A percentile compares a stretch with the other conserved stretches of the same genome.
phyloP scores from a whole-genome alignment of 2,113 vertebrate genomes.

The Chitala chitala region DNA sequence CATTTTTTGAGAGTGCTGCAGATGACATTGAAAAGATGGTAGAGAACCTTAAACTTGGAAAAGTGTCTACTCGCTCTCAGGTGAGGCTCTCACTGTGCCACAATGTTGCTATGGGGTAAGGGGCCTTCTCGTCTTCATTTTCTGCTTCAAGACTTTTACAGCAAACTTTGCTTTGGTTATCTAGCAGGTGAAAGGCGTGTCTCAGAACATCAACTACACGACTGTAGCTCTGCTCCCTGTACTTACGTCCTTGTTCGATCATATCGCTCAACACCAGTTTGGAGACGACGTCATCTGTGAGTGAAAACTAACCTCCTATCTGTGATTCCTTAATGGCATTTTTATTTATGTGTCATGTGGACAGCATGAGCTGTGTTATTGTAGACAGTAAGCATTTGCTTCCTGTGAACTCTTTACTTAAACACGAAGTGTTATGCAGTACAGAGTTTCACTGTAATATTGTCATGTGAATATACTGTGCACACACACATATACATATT shows the following conservation, averaged over 20 bases:
- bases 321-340: too few relatives aligned
- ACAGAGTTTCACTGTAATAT: background rate
- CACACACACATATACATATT: too few relatives aligned
- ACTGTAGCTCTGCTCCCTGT: constrained; percentile 85
- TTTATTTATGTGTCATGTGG: too few relatives aligned
- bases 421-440: too few relatives aligned
- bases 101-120: too few relatives aligned
- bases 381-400: background rate
- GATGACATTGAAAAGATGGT: constrained; percentile 95
- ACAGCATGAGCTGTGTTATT: background rate
- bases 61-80: constrained; percentile 82
- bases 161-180: constrained; percentile 3
- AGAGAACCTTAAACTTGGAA: constrained; percentile 85
- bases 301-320: too few relatives aligned
- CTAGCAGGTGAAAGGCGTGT: constrained; percentile 81
- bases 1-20: constrained; percentile 85
- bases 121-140: background rate
- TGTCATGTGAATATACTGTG: too few relatives aligned
- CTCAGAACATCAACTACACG: constrained; percentile 92
- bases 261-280: constrained; percentile 87
- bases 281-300: constrained; percentile 87
- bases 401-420: too few relatives aligned
- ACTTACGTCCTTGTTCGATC: constrained; percentile 88
- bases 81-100: constrained; percentile 32
- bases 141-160: background rate